These are phyloP conservation scores for Chondrosia reniformis DNA, from an alignment of 37 sponge, comb jelly and placozoan genomes.

Conservation along the genomic window DNA sequence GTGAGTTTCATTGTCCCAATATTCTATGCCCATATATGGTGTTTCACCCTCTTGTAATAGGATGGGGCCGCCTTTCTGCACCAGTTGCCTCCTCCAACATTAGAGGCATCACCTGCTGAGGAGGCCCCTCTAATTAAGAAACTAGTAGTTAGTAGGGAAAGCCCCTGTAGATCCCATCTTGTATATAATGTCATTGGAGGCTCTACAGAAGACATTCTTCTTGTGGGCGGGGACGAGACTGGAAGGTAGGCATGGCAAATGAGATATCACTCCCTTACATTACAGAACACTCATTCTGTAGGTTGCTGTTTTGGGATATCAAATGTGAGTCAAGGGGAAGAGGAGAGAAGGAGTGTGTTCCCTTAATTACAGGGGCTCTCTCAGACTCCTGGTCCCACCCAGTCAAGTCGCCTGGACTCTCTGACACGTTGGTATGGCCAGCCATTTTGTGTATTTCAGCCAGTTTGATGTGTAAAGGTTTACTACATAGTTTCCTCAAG, in stretches of 20 bases:
- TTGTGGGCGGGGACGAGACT: too few species aligned
- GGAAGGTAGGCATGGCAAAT: too few species aligned
- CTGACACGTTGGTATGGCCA: constrained; percentile 56
- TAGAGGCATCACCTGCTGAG: not conserved
- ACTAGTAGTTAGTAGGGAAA: too few species aligned
- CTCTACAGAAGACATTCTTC: too few species aligned
- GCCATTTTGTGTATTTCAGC: too few species aligned
- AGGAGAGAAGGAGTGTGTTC: not conserved
- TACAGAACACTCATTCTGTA: too few species aligned
- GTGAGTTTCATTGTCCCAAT: not conserved
- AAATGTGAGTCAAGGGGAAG: too few species aligned
- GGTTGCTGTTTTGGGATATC: too few species aligned
- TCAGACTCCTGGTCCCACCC: constrained; percentile 53
- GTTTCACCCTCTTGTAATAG: not conserved
- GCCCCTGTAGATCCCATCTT: too few species aligned
- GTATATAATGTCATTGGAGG: too few species aligned
- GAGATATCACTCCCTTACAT: too few species aligned
- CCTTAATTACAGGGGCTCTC: not conserved
- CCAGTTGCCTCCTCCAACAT: not conserved
- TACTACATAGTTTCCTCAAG: constrained; percentile 1
- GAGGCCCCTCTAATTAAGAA: not conserved
- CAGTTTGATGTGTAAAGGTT: too few species aligned
- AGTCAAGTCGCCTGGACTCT: constrained; percentile 50
- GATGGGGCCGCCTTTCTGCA: constrained; percentile 12
- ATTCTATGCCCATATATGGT: not conserved